Evolutionary conservation across 2,888 invertebrate genomes (phyloP).

Genomic region (Pasiphila rectangulata): DNA sequence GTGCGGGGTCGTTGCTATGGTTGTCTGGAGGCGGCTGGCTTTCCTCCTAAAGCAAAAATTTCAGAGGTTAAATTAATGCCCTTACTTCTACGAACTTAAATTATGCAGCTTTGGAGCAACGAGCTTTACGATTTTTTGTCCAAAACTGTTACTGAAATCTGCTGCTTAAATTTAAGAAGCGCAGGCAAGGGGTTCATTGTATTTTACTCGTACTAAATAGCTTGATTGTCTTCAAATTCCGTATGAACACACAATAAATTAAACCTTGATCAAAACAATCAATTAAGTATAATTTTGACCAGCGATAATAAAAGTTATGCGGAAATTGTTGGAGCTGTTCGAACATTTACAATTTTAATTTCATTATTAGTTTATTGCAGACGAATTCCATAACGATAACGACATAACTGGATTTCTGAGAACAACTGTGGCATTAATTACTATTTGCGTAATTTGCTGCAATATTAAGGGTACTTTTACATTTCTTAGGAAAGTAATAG

Average conservation of each 20-base stretch:
- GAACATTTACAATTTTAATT: background rate
- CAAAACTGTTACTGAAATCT: too few relatives aligned
- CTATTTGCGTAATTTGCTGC: slow-evolving; percentile 8
- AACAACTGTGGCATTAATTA: slow-evolving; percentile 11
- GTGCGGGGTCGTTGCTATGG: too few relatives aligned
- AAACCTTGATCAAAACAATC: background rate
- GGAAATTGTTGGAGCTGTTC: background rate
- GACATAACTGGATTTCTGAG: slow-evolving; percentile 11
- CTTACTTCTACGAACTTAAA: too few relatives aligned
- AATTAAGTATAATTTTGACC: background rate
- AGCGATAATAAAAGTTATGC: background rate
- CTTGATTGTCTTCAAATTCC: too few relatives aligned
- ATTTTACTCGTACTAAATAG: background rate
- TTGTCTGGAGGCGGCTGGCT: too few relatives aligned
- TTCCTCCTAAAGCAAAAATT: too few relatives aligned
- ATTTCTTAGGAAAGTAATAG: slow-evolving; percentile 2
- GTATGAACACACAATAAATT: too few relatives aligned
- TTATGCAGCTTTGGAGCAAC: too few relatives aligned
- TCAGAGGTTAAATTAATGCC: too few relatives aligned
- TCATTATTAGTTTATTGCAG: slow-evolving; percentile 8
- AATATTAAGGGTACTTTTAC: slow-evolving; percentile 4
- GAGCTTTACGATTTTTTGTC: too few relatives aligned
- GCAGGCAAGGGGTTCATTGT: too few relatives aligned
- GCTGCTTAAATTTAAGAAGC: too few relatives aligned
- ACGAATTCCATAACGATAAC: slow-evolving; percentile 3